Conservation (phyloP, 2,113 vertebrate genomes). For the Tachuris rubrigastra region DNA sequence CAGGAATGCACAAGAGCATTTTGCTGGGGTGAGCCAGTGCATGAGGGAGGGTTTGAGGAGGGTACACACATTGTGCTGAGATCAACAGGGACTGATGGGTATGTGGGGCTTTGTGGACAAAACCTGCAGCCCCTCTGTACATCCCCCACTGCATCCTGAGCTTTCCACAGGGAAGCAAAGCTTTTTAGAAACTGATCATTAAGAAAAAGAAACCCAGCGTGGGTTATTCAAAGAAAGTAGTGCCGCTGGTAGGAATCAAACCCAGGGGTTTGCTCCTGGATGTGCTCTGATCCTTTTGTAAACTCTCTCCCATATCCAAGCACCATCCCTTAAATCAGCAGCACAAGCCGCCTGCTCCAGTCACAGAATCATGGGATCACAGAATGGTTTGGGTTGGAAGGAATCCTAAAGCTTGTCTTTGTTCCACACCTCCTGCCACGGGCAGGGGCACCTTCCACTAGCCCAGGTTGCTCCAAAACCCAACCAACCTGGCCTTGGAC, state of each 20-base stretch:
- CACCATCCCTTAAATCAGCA: neutral
- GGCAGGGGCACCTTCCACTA: neutral
- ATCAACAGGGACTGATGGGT: neutral
- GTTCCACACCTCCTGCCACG: neutral
- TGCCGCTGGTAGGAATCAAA: neutral
- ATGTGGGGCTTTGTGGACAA: accelerated
- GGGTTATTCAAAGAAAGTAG: neutral
- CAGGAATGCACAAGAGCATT: neutral
- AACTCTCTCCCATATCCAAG: neutral
- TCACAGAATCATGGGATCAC: neutral
- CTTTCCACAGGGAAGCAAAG: neutral
- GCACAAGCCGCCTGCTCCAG: accelerated
- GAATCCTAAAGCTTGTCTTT: neutral
- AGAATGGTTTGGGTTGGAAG: neutral
- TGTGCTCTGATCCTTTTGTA: neutral
- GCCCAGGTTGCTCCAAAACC: neutral
- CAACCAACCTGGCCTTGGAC: accelerated
- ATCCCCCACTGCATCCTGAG: neutral
- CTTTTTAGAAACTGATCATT: neutral
- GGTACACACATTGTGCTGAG: neutral
- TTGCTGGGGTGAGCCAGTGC: neutral
- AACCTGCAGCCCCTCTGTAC: neutral
- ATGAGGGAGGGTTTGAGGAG: neutral
- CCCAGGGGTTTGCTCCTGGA: neutral
- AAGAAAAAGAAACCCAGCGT: accelerated